Conservation (phyloP, 2,888 invertebrate genomes). For the Bedellia somnulentella region DNA sequence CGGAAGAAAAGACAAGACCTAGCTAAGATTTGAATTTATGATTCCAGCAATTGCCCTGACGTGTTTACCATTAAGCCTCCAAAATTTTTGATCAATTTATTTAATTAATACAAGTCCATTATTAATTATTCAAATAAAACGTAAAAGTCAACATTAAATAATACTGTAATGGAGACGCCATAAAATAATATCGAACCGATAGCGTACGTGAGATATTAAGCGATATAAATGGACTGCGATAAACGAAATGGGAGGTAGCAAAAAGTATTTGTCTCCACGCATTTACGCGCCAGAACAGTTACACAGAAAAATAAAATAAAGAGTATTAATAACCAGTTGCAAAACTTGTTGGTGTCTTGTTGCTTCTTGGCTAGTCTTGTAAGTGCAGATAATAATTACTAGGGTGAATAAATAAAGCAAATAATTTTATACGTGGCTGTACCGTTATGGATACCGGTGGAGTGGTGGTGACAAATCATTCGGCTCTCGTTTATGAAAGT, state of each 20-base stretch:
- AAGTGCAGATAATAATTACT: slow-evolving; percentile 17
- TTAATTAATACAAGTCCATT: too few relatives aligned
- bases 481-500: slow-evolving; percentile 1
- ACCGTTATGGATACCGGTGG: slow-evolving; percentile 32
- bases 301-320: neutral
- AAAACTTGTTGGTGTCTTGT: neutral
- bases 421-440: slow-evolving; percentile 13
- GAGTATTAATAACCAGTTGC: neutral
- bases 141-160: too few relatives aligned
- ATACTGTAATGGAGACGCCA: too few relatives aligned
- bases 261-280: neutral
- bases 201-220: neutral
- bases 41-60: too few relatives aligned
- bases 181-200: too few relatives aligned
- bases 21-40: too few relatives aligned
- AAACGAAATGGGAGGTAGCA: too few relatives aligned
- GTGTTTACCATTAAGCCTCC: too few relatives aligned
- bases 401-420: slow-evolving; percentile 24
- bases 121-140: too few relatives aligned
- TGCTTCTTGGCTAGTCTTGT: neutral
- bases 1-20: too few relatives aligned
- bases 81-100: too few relatives aligned
- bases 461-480: slow-evolving; percentile 23
- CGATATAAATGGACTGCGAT: neutral
- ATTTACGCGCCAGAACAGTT: neutral